Percentiles rank a stretch among this genome's conserved stretches.
Evolutionary conservation across 2,888 invertebrate species (phyloP).

Genomic region (Cheilosia scutellata): DNA sequence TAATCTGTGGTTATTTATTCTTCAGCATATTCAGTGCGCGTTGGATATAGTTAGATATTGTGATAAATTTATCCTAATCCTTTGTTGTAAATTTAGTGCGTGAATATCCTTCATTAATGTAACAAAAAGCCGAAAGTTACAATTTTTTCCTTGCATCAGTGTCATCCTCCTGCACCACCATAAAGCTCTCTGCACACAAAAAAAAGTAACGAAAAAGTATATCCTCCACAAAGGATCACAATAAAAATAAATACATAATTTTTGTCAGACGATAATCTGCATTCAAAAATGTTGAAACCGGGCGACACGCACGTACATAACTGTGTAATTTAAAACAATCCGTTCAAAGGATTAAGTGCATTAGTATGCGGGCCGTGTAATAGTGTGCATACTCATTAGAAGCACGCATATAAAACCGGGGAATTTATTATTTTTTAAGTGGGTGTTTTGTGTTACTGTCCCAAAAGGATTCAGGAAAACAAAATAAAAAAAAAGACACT

Average conservation of each 20-base stretch:
- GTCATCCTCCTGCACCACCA: constrained; percentile 45
- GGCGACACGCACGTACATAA: constrained; percentile 32
- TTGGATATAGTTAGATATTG: constrained; percentile 36
- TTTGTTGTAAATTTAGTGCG: neutral
- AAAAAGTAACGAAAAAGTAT: constrained; percentile 39
- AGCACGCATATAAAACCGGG: constrained; percentile 2
- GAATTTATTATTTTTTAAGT: constrained; percentile 5
- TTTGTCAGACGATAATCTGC: constrained; percentile 2
- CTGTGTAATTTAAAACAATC: constrained; percentile 39
- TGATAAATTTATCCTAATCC: constrained; percentile 14
- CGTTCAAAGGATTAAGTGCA: constrained; percentile 17
- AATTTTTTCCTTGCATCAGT: constrained; percentile 43
- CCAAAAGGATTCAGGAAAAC: constrained; percentile 9
- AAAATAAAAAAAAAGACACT: constrained; percentile 3
- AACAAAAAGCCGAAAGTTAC: constrained; percentile 36
- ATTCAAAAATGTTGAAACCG: constrained; percentile 40
- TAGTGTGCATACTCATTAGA: constrained; percentile 19
- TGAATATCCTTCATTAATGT: constrained; percentile 23
- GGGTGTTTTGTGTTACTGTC: constrained; percentile 34
- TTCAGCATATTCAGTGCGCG: neutral
- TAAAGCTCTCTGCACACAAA: constrained; percentile 60
- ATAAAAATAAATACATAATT: constrained; percentile 22
- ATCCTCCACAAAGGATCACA: constrained; percentile 56
- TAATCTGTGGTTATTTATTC: constrained; percentile 15
- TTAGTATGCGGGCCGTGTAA: constrained; percentile 25